Evolutionary conservation across 2,888 invertebrate genomes (phyloP), one percentile per base, ranked within the genome.

Genomic region (Machimus rusticus): DNA sequence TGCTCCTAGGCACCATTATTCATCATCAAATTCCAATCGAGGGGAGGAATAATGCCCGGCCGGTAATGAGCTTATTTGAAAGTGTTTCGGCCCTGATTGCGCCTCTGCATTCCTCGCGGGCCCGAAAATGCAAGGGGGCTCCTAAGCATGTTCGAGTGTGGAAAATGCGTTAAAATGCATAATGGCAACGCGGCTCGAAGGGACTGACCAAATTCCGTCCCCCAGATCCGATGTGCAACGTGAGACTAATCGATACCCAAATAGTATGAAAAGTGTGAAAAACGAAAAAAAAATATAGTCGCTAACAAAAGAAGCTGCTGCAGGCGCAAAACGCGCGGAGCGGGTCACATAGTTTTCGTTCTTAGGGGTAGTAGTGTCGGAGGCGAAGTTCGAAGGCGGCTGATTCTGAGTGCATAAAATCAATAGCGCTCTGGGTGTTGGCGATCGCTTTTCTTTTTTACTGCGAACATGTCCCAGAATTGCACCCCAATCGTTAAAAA

Each of bases 231-330:
- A 34, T 23, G 66, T 28, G 51, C 74, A 74, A 37, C 23, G 16
- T 74, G 74, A 74, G 46, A 34, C 85, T 46, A 74, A 85, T 85
- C 85, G 85, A 85, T 74, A 85, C 43, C 31, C 37, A 85, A 85
- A 85, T 51, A 85, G 74, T 43, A 28, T 28, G 74, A 85, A 46
- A 51, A 74, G 85, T 74, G 85, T 31, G 34, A 74, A 85, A 28
- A 46, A 31, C 14, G 57, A 82, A 37, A 82, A 37, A 82, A 31
- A 66, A 81, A 66, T 37, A 34, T 12, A 12, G 39, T 39, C 37
- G 55, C 16, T 9, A 66, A 66, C 66, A 66, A 66, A 66, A 66
- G 66, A 57, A 19, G 57, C 55, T 55, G 51, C 51, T 51, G 57
- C 12, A 57, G 4, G 51, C 31, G 19, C 39, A 14, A 39, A 37